Percentiles rank a stretch among this genome's conserved stretches.
phyloP scores from a whole-genome alignment of 2,888 invertebrate genomes.

The Galerucella calmariensis region DNA sequence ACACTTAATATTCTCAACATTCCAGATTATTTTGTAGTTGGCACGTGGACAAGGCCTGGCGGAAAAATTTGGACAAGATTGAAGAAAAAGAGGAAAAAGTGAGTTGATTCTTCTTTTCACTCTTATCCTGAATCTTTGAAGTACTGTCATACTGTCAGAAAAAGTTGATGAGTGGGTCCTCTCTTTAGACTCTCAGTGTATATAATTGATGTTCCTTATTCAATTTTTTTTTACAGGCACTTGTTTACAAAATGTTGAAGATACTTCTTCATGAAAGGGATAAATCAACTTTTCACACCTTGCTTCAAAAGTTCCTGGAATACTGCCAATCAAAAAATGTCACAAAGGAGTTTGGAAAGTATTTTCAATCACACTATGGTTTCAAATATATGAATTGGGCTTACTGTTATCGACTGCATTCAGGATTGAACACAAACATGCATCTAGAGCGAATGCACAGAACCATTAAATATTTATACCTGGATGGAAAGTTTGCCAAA shows the following conservation, averaged over 20 bases:
- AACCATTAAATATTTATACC: constrained; percentile 32
- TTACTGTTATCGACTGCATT: constrained; percentile 21
- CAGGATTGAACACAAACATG: not conserved
- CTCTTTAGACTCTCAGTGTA: no score
- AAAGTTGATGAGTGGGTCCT: no score
- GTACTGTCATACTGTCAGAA: no score
- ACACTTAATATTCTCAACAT: no score
- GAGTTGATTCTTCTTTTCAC: no score
- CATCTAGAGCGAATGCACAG: constrained; percentile 34
- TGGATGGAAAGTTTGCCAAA: constrained; percentile 18
- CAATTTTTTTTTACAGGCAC: no score
- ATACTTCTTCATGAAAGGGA: constrained; percentile 24
- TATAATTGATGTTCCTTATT: no score
- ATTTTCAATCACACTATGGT: constrained; percentile 27
- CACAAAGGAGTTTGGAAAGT: constrained; percentile 20
- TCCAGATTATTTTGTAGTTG: no score
- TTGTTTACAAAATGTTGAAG: not conserved
- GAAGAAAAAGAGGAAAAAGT: no score
- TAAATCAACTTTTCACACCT: constrained; percentile 4
- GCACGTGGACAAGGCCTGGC: no score
- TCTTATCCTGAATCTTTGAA: no score
- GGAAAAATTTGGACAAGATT: no score
- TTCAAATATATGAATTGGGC: constrained; percentile 23
- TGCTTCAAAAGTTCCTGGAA: constrained; percentile 9
- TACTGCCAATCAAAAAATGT: constrained; percentile 19